These are phyloP conservation scores for Pseudachorutes palmiensis DNA, from an alignment of 1,140 invertebrate species.

Conservation along the genomic window DNA sequence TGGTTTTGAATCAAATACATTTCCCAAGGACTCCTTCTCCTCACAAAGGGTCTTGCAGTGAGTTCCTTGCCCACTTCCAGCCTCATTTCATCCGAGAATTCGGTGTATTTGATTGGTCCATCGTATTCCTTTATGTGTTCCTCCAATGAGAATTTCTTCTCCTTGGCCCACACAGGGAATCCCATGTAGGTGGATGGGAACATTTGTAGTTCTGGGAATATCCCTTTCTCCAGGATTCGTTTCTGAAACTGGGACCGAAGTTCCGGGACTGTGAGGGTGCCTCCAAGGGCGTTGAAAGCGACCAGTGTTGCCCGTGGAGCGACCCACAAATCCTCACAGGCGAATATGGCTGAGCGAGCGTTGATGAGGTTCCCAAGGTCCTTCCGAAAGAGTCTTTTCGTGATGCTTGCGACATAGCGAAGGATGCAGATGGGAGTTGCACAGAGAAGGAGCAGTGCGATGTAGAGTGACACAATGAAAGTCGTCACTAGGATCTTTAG, in stretches of 20 bases:
- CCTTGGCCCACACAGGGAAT: neutral
- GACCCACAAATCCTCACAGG: neutral
- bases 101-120: neutral
- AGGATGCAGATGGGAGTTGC: neutral
- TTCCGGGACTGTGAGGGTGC: neutral
- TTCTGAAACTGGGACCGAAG: neutral
- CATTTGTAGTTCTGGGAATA: neutral
- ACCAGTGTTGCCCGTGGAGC: neutral
- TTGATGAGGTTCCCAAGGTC: neutral
- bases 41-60: neutral
- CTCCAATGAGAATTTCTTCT: neutral
- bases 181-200: neutral
- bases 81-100: neutral
- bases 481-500: neutral
- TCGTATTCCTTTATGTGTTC: neutral
- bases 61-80: neutral
- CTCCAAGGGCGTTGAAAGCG: neutral
- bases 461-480: neutral
- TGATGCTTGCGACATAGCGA: neutral
- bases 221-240: neutral
- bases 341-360: neutral
- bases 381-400: neutral
- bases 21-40: neutral
- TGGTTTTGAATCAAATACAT: neutral
- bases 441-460: neutral